Conservation (phyloP, 2,797 vertebrate species). For the Morelia viridis region DNA sequence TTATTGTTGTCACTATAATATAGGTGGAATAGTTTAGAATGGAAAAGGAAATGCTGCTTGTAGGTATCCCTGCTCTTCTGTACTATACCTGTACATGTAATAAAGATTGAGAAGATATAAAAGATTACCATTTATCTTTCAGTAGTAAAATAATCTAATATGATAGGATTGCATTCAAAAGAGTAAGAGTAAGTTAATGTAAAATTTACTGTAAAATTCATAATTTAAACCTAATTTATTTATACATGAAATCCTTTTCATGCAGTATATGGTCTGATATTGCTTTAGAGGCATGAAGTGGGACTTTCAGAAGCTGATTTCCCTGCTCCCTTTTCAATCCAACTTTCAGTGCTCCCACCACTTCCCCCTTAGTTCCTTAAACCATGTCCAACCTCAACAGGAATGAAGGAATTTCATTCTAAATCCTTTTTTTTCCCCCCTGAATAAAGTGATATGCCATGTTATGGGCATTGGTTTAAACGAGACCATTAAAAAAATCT, state of each 20-base stretch:
- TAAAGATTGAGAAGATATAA: constrained; percentile 36
- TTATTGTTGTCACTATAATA: constrained; percentile 42
- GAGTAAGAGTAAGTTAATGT: constrained; percentile 17
- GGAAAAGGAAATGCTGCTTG: constrained; percentile 7
- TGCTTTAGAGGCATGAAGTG: neutral
- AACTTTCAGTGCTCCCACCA: neutral
- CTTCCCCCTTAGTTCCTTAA: neutral
- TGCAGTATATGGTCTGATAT: neutral
- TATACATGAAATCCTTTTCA: neutral
- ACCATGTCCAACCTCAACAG: neutral
- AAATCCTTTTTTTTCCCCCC: constrained; percentile 18
- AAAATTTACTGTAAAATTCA: constrained; percentile 34
- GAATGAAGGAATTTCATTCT: constrained; percentile 8
- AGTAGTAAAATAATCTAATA: neutral
- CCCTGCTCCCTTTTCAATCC: neutral
- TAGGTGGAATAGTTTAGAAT: constrained; percentile 33
- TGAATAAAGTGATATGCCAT: constrained; percentile 36
- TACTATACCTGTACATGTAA: constrained; percentile 17
- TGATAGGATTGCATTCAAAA: constrained; percentile 43
- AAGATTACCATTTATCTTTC: no score
- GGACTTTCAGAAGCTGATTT: neutral
- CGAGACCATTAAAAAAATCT: constrained; percentile 49
- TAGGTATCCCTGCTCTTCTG: neutral
- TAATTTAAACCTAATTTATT: constrained; percentile 19
- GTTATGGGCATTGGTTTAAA: constrained; percentile 45